phyloP scores from a whole-genome alignment of 2,113 vertebrate genomes.

The Candoia aspera region DNA sequence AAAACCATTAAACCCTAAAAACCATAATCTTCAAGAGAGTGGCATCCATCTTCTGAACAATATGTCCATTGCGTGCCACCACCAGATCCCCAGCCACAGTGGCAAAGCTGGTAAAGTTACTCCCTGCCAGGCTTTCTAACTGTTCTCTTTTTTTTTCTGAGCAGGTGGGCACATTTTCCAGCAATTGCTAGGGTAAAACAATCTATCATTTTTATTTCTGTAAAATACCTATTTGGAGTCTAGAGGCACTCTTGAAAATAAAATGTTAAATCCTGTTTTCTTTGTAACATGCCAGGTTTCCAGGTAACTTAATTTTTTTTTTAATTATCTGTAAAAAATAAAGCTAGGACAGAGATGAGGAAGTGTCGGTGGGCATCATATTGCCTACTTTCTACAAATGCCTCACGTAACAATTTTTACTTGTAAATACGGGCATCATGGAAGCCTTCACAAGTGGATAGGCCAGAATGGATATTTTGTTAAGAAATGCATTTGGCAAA shows the following conservation, averaged over 20 bases:
- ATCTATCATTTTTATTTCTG: not conserved
- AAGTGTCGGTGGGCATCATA: not conserved
- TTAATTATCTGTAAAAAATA: not conserved
- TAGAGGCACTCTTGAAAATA: not conserved
- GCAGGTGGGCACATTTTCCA: not conserved
- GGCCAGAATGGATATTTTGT: not conserved
- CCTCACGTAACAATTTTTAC: not conserved
- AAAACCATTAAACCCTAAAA: not conserved
- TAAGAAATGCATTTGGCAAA: not conserved
- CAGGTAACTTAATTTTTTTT: not conserved
- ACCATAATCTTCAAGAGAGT: not conserved
- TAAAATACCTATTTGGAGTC: not conserved
- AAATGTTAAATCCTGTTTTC: not conserved
- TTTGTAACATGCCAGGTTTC: not conserved
- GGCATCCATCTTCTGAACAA: not conserved
- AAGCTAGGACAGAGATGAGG: not conserved
- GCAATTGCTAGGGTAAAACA: not conserved
- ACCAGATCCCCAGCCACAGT: too few relatives aligned
- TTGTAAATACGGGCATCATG: constrained; percentile 21
- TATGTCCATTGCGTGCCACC: too few relatives aligned
- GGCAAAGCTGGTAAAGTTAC: not conserved
- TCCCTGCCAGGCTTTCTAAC: not conserved
- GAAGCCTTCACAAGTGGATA: not conserved
- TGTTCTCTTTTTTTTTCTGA: too few relatives aligned
- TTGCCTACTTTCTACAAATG: not conserved